Base-by-base conservation (phyloP, 1,140 invertebrate species). In the Mactra quadrangularis region DNA sequence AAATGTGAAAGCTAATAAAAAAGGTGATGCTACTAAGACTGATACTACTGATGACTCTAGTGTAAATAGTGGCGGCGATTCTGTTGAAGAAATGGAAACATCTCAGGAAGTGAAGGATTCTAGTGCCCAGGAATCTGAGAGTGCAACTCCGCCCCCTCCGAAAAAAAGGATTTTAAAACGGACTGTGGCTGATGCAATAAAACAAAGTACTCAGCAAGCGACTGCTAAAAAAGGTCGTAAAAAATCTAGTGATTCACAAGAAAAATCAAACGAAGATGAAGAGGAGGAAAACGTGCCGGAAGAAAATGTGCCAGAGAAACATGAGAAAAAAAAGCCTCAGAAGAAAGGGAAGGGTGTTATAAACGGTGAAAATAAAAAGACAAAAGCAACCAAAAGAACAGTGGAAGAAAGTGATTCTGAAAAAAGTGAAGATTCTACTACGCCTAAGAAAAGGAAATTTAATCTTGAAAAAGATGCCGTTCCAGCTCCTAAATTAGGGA, bases 121-220 rank as follows among this genome's bases (percentile, higher is more conserved):
- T n/a, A 52, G 38, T 53, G n/a, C 71, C 7, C 74, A 77, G 59
- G 74, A 77, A 6, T 66, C 75, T 33, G 62, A 68, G 59, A 70
- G 29, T 59, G 50, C 50, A 11, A 64, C 77, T 3, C 77, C 77
- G 3, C 57, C 64, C 9, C 72, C 72, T 31, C 72, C 77, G 9
- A 79, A 79, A 55, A 79, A 79, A 52, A 64, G 77, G 25, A 47
- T 79, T 31, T 35, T 79, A 55, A 79, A 79, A 59, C 60, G 77
- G 6, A 66, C 77, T 22, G 45, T 55, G 35, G 52, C 59, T 22
- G 64, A 79, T 45, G 52, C 33, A 15, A 55, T 41, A 47, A 27
- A 57, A 55, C 50, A 35, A 17, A 38, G 25, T 52, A n/a, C 50
- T n/a, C 70, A 38, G 13, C 50, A 35, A 38, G 22, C 59, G 11